Evolutionary conservation across 2,797 vertebrate genomes (phyloP).

Genomic region (Kryptolebias ocellatus): DNA sequence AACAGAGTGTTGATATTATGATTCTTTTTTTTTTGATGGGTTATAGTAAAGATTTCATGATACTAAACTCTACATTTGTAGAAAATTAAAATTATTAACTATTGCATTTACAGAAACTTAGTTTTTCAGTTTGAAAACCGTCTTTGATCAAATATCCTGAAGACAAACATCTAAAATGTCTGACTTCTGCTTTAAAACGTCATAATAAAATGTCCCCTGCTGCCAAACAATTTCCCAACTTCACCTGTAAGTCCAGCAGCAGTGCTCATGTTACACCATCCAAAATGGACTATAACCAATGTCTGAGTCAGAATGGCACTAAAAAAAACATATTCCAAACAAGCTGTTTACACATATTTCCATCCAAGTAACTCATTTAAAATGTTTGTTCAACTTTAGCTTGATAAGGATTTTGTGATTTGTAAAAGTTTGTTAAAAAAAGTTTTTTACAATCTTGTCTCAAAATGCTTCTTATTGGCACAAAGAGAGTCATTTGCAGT

Average conservation of each 20-base stretch:
- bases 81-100: background rate
- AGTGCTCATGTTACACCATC: slow-evolving; percentile 44
- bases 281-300: slow-evolving; percentile 62
- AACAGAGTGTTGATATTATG: background rate
- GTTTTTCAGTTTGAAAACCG: slow-evolving; percentile 6
- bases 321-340: slow-evolving; percentile 10
- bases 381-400: background rate
- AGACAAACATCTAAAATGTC: slow-evolving; percentile 9
- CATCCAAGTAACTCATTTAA: background rate
- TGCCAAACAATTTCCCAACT: slow-evolving; percentile 36
- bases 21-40: background rate
- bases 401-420: background rate
- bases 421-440: background rate
- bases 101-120: background rate
- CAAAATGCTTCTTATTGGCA: background rate
- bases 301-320: slow-evolving; percentile 21
- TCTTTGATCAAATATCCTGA: background rate
- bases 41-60: background rate
- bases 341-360: slow-evolving; percentile 21
- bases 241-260: slow-evolving; percentile 37
- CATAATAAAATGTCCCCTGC: slow-evolving; percentile 21
- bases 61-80: background rate
- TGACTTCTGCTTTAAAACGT: slow-evolving; percentile 16
- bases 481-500: background rate
- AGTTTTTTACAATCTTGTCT: background rate